Percentiles rank a stretch among this genome's conserved stretches.
phyloP scores from a whole-genome alignment of 2,888 invertebrate genomes.

The Noctua janthina region DNA sequence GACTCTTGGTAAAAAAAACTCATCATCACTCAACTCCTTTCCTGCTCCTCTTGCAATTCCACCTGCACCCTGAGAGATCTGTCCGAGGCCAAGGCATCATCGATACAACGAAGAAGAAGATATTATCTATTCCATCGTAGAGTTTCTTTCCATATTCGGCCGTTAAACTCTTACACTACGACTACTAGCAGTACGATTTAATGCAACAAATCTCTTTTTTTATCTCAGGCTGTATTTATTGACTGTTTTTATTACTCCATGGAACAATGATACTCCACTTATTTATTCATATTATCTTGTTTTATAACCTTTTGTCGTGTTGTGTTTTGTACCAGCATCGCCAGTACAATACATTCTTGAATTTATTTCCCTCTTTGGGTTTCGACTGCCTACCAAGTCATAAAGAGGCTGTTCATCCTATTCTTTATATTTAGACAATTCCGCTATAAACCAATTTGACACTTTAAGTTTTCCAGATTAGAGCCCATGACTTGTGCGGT shows the following conservation, averaged over 20 bases:
- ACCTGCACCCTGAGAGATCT: neutral
- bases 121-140: neutral
- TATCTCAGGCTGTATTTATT: neutral
- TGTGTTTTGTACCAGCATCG: neutral
- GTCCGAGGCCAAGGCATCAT: neutral
- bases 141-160: neutral
- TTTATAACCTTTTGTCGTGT: conserved; percentile 4
- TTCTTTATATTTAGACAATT: neutral
- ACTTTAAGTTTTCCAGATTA: neutral
- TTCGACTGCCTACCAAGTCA: conserved; percentile 1
- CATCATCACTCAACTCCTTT: neutral
- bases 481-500: neutral
- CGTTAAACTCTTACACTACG: neutral
- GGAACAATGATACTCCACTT: neutral
- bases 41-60: neutral
- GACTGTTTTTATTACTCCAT: neutral
- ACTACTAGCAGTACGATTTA: neutral
- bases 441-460: conserved; percentile 13
- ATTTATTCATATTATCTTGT: conserved; percentile 14
- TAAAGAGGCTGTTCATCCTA: neutral
- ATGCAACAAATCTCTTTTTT: conserved; percentile 4
- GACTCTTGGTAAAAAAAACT: neutral
- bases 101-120: neutral
- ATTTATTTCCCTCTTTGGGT: conserved; percentile 6
- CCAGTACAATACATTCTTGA: conserved; percentile 1